Evolutionary conservation across 2,888 invertebrate species (phyloP).

Genomic region (Tachina lurida): DNA sequence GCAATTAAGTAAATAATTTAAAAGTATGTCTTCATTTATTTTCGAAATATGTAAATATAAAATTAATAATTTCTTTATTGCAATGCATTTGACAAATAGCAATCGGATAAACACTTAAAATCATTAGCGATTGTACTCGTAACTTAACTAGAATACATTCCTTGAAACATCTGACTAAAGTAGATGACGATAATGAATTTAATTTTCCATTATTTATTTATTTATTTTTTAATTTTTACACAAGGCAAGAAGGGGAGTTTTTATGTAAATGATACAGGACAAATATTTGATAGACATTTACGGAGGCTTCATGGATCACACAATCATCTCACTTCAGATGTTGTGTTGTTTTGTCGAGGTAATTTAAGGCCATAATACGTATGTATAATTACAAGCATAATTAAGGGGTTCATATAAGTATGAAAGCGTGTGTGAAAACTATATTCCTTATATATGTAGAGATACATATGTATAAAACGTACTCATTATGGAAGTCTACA

Average conservation of each 20-base stretch:
- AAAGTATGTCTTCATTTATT: slow-evolving; percentile 12
- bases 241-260: slow-evolving; percentile 7
- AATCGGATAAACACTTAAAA: too few relatives aligned
- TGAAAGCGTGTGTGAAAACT: neutral
- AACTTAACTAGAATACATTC: slow-evolving; percentile 14
- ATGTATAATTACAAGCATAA: slow-evolving; percentile 67
- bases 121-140: neutral
- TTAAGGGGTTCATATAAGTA: slow-evolving; percentile 57
- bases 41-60: neutral
- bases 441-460: too few relatives aligned
- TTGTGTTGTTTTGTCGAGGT: slow-evolving; percentile 62
- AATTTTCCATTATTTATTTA: slow-evolving; percentile 4
- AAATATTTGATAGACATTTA: slow-evolving; percentile 64
- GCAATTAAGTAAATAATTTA: neutral
- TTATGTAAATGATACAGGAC: slow-evolving; percentile 32
- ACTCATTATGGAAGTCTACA: too few relatives aligned
- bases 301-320: slow-evolving; percentile 65
- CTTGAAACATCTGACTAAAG: neutral
- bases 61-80: neutral
- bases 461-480: too few relatives aligned
- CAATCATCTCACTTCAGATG: slow-evolving; percentile 46
- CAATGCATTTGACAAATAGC: too few relatives aligned
- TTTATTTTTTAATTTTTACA: slow-evolving; percentile 5
- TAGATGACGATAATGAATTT: slow-evolving; percentile 33
- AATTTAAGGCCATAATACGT: slow-evolving; percentile 68